Evolutionary conservation across 2,888 invertebrate species (phyloP).

Genomic region (Drosophila incognita): DNA sequence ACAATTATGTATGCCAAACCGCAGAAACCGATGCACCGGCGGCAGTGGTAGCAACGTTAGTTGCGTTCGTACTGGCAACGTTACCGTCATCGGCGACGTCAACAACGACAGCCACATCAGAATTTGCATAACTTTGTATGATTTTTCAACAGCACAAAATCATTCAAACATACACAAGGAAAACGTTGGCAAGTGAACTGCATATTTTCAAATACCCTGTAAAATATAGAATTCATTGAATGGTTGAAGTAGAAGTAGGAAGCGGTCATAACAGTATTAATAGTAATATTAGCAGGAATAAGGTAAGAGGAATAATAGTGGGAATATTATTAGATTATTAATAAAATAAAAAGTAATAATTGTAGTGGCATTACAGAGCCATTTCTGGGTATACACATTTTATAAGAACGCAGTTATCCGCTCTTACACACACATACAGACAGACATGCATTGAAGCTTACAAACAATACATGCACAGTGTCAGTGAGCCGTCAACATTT

Average conservation of each 20-base stretch:
- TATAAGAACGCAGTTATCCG: slow-evolving; percentile 31
- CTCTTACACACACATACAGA: slow-evolving; percentile 27
- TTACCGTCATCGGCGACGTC: slow-evolving; percentile 30
- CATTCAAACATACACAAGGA: slow-evolving; percentile 65
- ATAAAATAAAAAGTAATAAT: neutral
- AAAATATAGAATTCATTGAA: neutral
- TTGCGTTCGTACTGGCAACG: slow-evolving; percentile 1
- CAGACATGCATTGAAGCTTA: slow-evolving; percentile 8
- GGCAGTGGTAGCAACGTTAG: slow-evolving; percentile 23
- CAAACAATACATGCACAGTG: slow-evolving; percentile 44
- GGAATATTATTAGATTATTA: neutral
- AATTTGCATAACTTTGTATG: slow-evolving; percentile 79
- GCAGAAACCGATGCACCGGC: slow-evolving; percentile 70
- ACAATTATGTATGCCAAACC: slow-evolving; percentile 79
- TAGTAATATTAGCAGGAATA: neutral
- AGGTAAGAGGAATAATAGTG: neutral
- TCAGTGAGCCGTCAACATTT: slow-evolving; percentile 78
- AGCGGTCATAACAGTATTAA: too few species aligned
- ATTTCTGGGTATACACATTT: neutral
- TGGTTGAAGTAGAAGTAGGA: too few species aligned
- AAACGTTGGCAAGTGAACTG: neutral
- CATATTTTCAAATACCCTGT: slow-evolving; percentile 16
- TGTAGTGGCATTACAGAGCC: neutral
- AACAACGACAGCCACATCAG: slow-evolving; percentile 63
- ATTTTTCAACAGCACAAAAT: slow-evolving; percentile 73